These are phyloP conservation scores for Crotalus tigris DNA, from an alignment of 2,113 vertebrate genomes.

Conservation along the genomic window DNA sequence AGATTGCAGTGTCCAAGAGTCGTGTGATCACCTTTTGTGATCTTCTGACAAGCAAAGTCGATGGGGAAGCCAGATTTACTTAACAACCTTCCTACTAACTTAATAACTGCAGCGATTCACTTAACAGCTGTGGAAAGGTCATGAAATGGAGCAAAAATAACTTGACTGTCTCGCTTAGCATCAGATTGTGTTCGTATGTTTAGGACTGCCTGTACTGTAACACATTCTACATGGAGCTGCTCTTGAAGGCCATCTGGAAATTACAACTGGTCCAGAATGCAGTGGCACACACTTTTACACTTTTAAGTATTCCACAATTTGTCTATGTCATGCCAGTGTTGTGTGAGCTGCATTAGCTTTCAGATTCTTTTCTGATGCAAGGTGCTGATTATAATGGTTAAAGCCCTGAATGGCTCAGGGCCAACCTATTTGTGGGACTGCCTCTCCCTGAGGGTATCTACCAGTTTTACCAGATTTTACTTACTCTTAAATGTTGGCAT, in stretches of 20 bases:
- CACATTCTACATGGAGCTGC: not conserved
- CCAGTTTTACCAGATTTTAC: too few species aligned
- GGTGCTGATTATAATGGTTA: not conserved
- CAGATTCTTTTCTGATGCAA: not conserved
- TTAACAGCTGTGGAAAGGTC: not conserved
- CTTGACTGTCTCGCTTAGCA: not conserved
- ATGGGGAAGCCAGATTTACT: not conserved
- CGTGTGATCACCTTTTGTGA: not conserved
- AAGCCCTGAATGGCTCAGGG: not conserved
- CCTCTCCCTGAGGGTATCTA: too few species aligned
- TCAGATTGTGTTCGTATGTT: not conserved
- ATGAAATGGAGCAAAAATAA: not conserved
- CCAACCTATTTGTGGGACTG: not conserved
- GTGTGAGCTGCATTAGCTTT: not conserved
- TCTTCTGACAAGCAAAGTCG: not conserved
- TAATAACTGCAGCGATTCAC: not conserved
- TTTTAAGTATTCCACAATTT: not conserved
- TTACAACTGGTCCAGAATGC: not conserved
- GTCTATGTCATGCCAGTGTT: not conserved
- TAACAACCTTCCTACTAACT: not conserved
- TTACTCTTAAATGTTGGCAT: too few species aligned
- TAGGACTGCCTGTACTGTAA: not conserved
- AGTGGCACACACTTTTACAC: not conserved
- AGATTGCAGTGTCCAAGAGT: too few species aligned
- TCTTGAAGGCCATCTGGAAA: not conserved